Base-by-base conservation (phyloP, 2,113 vertebrate species). In the Psettodes erumei region DNA sequence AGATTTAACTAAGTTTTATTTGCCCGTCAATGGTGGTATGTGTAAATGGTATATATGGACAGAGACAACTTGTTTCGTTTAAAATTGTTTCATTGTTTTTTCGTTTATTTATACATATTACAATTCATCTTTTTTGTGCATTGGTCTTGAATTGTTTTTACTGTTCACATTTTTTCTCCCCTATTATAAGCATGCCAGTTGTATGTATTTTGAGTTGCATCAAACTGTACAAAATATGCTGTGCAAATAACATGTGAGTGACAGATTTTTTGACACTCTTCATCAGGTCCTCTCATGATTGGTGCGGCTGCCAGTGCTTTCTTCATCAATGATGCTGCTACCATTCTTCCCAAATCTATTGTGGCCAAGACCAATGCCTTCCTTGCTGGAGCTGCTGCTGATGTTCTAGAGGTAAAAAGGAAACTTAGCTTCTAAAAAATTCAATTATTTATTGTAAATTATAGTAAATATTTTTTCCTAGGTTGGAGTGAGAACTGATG, bases 311-410 rank as follows among this genome's bases (percentile, higher is more conserved):
- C 87, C 40, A 94, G 90, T 48, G 70, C 93, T 64, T 93, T 93
- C 71, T 32, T 94, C 58, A 94, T 97, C 86, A 96, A 96, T 62
- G 94, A 94, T 71, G 95, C 91, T 28, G 90, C 90, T 82, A 94
- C 92, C 0, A 78, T 95, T 75, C 72, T 96, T 60, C 96, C 96
- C 32, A 94, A 85, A 86, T 84, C 91, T 67, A 5, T 96, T 33
- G 78, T 95, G 42, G 86, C 92, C 56, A 96, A 95, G 85, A 33
- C 95, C 59, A 83, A 55, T 28, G 94, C 91, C 6, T 94, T 93
- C 84, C 33, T 94, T 32, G 80, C 93, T 76, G 95, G 95, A 56
- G 93, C 87, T 7, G 88, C 92, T 80, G 91, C 94, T 83, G 94
- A 96, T 88, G 75, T 95, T 71, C 47, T 94, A 58, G 96, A 97